phyloP scores from a whole-genome alignment of 2,113 vertebrate genomes.

The Isurus oxyrinchus region DNA sequence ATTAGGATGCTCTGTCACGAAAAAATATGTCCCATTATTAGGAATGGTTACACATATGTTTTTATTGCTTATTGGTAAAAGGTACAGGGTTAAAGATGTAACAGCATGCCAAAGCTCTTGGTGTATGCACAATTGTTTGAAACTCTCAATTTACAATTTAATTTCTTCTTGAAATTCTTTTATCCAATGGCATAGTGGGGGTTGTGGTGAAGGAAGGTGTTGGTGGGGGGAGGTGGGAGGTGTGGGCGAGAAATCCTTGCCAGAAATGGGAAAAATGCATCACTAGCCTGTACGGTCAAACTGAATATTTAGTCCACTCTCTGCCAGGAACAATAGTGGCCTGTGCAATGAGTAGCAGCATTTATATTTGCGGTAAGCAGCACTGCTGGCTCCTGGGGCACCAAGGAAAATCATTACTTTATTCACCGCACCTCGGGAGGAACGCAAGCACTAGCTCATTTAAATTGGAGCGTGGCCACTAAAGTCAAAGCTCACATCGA shows the following conservation, averaged over 20 bases:
- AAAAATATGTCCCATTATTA: not conserved
- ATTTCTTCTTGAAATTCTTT: not conserved
- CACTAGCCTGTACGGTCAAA: not conserved
- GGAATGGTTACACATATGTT: not conserved
- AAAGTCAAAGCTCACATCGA: not conserved
- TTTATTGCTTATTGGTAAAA: not conserved
- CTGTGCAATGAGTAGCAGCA: not conserved
- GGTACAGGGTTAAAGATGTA: not conserved
- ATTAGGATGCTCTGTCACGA: not conserved
- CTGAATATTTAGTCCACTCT: not conserved
- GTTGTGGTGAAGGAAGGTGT: not conserved
- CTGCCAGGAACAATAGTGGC: not conserved
- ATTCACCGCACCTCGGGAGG: not conserved
- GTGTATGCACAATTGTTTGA: not conserved
- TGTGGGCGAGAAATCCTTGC: not conserved
- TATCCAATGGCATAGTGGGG: not conserved
- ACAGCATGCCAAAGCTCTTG: not conserved
- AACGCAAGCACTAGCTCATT: not conserved
- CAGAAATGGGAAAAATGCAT: not conserved
- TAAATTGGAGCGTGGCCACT: not conserved
- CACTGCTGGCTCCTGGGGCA: not conserved
- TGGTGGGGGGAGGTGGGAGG: not conserved
- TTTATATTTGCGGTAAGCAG: not conserved
- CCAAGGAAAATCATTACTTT: not conserved
- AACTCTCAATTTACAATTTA: not conserved